Conservation (phyloP, 1,140 invertebrate genomes). For the Lerema accius region DNA sequence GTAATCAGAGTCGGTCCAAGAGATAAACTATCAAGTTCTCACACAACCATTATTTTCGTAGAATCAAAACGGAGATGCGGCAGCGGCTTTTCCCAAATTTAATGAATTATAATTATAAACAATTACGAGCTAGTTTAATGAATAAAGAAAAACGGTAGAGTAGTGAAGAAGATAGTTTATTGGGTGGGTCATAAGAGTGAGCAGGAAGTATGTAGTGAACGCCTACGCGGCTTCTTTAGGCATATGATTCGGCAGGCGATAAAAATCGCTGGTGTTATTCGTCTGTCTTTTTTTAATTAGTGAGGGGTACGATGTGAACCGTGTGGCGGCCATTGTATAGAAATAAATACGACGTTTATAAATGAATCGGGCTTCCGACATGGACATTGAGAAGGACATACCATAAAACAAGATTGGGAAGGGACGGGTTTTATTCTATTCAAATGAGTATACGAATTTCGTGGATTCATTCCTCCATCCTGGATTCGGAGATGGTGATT, state of each 20-base stretch:
- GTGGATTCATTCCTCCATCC: constrained; percentile 43
- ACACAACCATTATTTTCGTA: constrained; percentile 56
- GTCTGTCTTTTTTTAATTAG: constrained; percentile 81
- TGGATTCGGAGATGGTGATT: constrained; percentile 24
- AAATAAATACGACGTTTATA: constrained; percentile 74
- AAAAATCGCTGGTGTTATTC: constrained; percentile 81
- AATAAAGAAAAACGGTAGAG: constrained; percentile 60
- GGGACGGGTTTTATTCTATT: constrained; percentile 57
- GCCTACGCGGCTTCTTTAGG: constrained; percentile 70
- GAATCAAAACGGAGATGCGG: constrained; percentile 63
- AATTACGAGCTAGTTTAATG: constrained; percentile 74
- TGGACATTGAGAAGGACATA: constrained; percentile 67
- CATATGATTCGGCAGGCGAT: constrained; percentile 78
- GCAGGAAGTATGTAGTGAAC: constrained; percentile 61
- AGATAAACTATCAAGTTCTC: constrained; percentile 76
- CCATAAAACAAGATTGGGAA: constrained; percentile 61
- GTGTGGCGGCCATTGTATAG: constrained; percentile 73
- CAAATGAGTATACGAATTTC: constrained; percentile 54
- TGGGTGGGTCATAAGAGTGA: constrained; percentile 43
- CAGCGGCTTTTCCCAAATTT: constrained; percentile 65
- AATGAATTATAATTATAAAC: constrained; percentile 80
- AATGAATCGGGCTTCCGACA: constrained; percentile 68
- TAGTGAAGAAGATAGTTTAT: constrained; percentile 44
- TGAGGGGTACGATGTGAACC: constrained; percentile 76
- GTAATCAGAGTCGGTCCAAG: constrained; percentile 39